These are phyloP conservation scores for Pseudomyrmex concolor DNA, from an alignment of 1,140 invertebrate genomes.

Conservation along the genomic window DNA sequence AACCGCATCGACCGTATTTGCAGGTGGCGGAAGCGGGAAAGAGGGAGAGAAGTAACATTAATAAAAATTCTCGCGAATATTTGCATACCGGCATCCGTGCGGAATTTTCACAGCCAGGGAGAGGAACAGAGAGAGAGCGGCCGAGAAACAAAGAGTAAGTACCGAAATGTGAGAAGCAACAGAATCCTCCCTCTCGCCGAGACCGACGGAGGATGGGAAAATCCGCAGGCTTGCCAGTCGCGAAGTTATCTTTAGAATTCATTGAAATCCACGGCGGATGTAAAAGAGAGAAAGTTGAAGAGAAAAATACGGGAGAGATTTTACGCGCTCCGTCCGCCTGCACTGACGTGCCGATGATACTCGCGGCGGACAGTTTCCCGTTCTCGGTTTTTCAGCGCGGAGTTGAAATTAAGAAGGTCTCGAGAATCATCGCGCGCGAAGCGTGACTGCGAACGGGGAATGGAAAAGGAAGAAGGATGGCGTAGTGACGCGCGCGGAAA, in stretches of 20 bases:
- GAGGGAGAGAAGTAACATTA: constrained; percentile 63
- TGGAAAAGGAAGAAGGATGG: background rate
- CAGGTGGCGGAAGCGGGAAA: too few species aligned
- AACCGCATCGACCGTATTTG: constrained; percentile 49
- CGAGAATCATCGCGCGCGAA: constrained; percentile 41
- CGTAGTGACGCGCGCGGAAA: constrained; percentile 9
- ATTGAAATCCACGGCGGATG: constrained; percentile 75
- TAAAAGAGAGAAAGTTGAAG: background rate
- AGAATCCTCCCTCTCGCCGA: background rate
- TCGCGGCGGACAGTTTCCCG: constrained; percentile 5
- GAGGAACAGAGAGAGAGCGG: background rate
- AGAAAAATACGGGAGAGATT: constrained; percentile 15
- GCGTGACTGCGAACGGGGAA: constrained; percentile 23
- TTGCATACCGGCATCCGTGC: constrained; percentile 74
- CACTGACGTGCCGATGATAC: constrained; percentile 63
- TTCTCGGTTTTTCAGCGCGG: background rate
- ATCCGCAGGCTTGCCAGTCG: constrained; percentile 50
- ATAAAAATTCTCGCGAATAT: constrained; percentile 73
- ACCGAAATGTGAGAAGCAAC: constrained; percentile 36
- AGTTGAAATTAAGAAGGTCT: background rate
- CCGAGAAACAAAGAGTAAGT: constrained; percentile 44
- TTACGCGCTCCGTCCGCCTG: background rate
- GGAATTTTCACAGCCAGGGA: constrained; percentile 61
- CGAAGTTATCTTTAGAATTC: constrained; percentile 79
- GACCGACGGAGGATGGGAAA: background rate